Percentiles rank a stretch among this genome's conserved stretches.
Conservation (phyloP, 2,797 vertebrate species). For the Lophius americanus region DNA sequence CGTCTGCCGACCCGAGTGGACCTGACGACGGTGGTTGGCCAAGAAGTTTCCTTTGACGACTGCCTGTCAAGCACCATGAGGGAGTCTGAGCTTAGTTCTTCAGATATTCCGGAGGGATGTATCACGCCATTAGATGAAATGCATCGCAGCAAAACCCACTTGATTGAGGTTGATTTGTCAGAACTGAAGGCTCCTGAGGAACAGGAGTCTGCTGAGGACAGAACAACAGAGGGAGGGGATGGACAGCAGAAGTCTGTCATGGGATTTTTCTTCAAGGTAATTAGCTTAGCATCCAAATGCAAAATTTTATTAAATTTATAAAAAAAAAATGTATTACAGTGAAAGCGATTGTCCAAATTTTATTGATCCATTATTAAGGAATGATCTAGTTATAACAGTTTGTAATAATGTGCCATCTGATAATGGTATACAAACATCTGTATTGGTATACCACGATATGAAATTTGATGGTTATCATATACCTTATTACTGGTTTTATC, state of each 20-base stretch:
- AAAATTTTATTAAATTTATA: background rate
- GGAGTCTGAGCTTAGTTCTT: conserved; percentile 73
- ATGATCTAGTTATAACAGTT: background rate
- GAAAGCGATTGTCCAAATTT: too few relatives aligned
- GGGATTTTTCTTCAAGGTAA: conserved; percentile 98
- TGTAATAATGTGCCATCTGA: too few relatives aligned
- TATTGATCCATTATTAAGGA: background rate
- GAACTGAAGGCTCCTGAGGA: conserved; percentile 85
- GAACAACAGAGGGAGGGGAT: conserved; percentile 65
- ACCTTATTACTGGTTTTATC: too few relatives aligned
- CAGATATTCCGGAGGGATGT: conserved; percentile 78
- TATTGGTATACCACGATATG: too few relatives aligned
- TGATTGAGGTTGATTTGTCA: conserved; percentile 95
- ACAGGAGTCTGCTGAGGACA: conserved; percentile 71
- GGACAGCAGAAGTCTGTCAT: conserved; percentile 92
- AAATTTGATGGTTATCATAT: too few relatives aligned
- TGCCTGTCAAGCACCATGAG: conserved; percentile 60
- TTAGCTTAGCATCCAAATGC: background rate
- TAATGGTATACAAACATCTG: too few relatives aligned
- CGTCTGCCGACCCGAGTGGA: conserved; percentile 79
- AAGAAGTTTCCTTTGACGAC: conserved; percentile 76
- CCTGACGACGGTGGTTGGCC: conserved; percentile 37
- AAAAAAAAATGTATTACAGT: background rate
- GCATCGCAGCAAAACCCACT: conserved; percentile 83
- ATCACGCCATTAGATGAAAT: conserved; percentile 80